Evolutionary conservation across 2,888 invertebrate genomes (phyloP), one percentile per base, ranked within the genome.

Genomic region (Gryllus longicercus): DNA sequence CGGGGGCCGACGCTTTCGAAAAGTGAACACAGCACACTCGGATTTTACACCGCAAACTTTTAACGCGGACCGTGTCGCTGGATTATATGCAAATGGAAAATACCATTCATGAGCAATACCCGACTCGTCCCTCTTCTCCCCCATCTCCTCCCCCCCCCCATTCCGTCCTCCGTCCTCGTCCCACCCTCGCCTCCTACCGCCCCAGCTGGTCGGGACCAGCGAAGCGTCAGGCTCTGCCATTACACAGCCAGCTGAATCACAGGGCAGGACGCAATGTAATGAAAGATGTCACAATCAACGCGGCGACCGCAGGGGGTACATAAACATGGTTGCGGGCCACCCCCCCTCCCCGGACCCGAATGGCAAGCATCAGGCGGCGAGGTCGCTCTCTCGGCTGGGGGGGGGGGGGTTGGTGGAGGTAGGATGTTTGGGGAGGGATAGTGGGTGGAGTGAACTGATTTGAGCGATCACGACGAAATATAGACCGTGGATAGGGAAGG

Each of bases 51-150:
- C 63, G 63, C 63, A 63, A 63, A 63, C 63, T 63, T 63, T 63
- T 63, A 63, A 63, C 63, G 63, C 63, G n/a, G n/a, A 63, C 63
- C 63, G n/a, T 63, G 63, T 63, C n/a, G 63, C 16, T n/a, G 63
- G 63, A 63, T 63, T 63, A 63, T 63, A n/a, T 63, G 63, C 63
- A 63, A 63, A 63, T 63, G 63, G 63, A 63, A 63, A 63, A 63
- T 63, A 63, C 63, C 63, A 63, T 63, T 63, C 63, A 63, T 63
- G 63, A 63, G 63, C 63, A 14, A 63, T 63, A 63, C 63, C 63
- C 63, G 63, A 63, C 38, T 38, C 38, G 38, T 38, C 38, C 38
- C 38, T 38, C 38, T 5, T 38, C 38, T 38, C 38, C 38, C 25
- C 2, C 25, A 0, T 25, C 25, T 25, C 25, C 25, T 25, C 25